Conservation (phyloP, 2,888 invertebrate genomes). For the Atrina japonica region DNA sequence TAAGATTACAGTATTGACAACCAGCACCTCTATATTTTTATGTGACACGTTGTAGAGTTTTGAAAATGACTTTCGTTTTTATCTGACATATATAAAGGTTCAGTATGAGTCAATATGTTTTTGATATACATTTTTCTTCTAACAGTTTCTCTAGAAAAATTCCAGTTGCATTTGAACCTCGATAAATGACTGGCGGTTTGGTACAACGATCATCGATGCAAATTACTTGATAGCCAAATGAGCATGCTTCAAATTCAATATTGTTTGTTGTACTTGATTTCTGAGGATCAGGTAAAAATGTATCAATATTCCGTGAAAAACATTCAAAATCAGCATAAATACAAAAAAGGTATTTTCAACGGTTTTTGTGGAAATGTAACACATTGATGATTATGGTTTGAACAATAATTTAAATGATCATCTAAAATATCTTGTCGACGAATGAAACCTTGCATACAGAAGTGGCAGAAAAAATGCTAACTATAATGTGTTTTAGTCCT, state of each 20-base stretch:
- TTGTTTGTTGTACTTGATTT: not conserved
- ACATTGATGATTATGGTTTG: conserved; percentile 12
- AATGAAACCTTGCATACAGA: conserved; percentile 28
- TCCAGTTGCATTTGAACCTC: conserved; percentile 9
- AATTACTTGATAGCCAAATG: conserved; percentile 16
- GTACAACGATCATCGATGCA: conserved; percentile 8
- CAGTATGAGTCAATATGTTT: too few species aligned
- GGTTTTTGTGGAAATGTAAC: conserved; percentile 19
- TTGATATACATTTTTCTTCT: not conserved
- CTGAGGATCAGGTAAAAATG: not conserved
- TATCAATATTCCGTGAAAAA: conserved; percentile 8
- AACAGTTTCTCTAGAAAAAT: conserved; percentile 12
- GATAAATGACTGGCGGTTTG: conserved; percentile 14
- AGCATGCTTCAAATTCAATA: conserved; percentile 11
- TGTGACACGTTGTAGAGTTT: too few species aligned
- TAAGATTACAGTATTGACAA: conserved; percentile 1
- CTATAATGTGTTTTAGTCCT: not conserved
- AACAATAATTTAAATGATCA: conserved; percentile 25
- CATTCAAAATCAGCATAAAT: conserved; percentile 33
- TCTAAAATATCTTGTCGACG: conserved; percentile 11
- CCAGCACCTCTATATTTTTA: too few species aligned
- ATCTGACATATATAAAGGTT: too few species aligned
- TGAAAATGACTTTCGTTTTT: too few species aligned
- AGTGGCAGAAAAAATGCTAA: conserved; percentile 20
- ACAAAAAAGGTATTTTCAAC: conserved; percentile 22